These are phyloP conservation scores for Enoplosus armatus DNA, from an alignment of 2,797 vertebrate genomes.

Conservation along the genomic window DNA sequence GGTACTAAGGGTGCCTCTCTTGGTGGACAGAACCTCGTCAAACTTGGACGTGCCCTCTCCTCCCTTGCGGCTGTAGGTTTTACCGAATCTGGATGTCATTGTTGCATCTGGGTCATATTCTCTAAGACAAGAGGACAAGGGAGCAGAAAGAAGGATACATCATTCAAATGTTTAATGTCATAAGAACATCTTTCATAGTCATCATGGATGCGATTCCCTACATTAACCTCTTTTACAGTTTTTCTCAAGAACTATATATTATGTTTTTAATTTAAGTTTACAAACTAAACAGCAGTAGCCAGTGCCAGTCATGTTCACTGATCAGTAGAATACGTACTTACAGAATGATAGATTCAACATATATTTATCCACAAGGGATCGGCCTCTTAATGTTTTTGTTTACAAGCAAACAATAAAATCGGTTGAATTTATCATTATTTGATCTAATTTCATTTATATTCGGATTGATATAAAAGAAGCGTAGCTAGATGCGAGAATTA, in stretches of 20 bases:
- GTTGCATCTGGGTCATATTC: slow-evolving; percentile 99
- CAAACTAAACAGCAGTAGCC: neutral
- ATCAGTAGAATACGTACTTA: neutral
- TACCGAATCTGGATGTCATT: slow-evolving; percentile 99
- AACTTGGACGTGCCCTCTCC: slow-evolving; percentile 98
- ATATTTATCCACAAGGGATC: neutral
- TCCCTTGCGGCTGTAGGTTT: slow-evolving; percentile 99
- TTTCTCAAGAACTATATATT: neutral
- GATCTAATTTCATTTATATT: accelerated
- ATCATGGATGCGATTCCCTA: no score
- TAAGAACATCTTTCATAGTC: neutral
- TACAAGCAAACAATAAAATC: accelerated
- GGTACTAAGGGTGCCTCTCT: slow-evolving; percentile 96
- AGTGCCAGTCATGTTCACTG: neutral
- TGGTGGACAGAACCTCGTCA: slow-evolving; percentile 97
- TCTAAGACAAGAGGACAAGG: slow-evolving; percentile 74
- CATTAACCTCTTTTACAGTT: no score
- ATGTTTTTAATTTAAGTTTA: neutral
- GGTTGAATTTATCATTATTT: accelerated
- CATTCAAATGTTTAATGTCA: neutral
- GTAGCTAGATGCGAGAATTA: neutral
- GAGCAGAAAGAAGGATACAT: neutral
- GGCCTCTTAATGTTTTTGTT: neutral
- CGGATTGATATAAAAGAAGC: accelerated
- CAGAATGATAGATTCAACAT: neutral